Evolutionary conservation across 2,797 vertebrate species (phyloP).

Genomic region (Aplochiton taeniatus): DNA sequence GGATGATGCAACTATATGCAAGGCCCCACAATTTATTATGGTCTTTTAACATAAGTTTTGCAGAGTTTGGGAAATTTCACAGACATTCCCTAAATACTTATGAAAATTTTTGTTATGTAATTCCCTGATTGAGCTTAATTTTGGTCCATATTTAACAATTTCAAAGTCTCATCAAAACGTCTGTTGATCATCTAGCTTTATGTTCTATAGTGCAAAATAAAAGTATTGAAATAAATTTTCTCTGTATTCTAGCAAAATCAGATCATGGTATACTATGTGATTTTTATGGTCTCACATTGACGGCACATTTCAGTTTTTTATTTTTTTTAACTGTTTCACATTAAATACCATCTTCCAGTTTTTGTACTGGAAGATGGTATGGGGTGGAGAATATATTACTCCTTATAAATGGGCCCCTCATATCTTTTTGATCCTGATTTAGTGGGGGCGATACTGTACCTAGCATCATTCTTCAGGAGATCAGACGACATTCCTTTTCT

Average conservation of each 20-base stretch:
- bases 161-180: background rate
- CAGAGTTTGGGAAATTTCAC: conserved; percentile 38
- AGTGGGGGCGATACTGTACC: conserved; percentile 10
- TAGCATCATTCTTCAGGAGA: conserved; percentile 30
- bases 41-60: conserved; percentile 37
- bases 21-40: conserved; percentile 39
- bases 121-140: background rate
- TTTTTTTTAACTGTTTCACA: background rate
- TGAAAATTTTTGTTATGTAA: conserved; percentile 35
- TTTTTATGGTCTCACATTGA: no score
- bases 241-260: no score
- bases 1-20: conserved; percentile 60
- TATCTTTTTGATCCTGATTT: conserved; percentile 30
- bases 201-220: background rate
- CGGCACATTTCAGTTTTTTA: background rate
- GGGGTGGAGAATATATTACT: conserved; percentile 9
- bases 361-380: background rate
- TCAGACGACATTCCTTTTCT: conserved; percentile 30
- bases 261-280: no score
- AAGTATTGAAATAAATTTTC: background rate
- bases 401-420: conserved; percentile 33
- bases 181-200: background rate
- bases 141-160: background rate
- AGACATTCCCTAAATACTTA: conserved; percentile 32
- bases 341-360: no score